A percentile compares a stretch with the other conserved stretches of the same genome.
phyloP scores from a whole-genome alignment of 1,140 invertebrate species.

The Eciton burchellii region DNA sequence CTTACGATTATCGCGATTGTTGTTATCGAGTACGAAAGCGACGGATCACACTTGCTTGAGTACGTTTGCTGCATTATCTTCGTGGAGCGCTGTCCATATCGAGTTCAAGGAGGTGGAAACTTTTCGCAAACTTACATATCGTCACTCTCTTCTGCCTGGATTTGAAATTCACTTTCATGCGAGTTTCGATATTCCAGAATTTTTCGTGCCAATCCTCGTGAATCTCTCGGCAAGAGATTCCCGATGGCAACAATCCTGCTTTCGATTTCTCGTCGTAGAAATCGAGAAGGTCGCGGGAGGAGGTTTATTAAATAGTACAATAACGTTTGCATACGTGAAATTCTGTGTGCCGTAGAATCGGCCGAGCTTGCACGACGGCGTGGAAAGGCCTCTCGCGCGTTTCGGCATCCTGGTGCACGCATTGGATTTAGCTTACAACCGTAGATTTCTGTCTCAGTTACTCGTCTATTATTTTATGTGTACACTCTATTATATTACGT shows the following conservation, averaged over 20 bases:
- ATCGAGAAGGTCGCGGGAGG: background rate
- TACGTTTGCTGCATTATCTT: slow-evolving; percentile 52
- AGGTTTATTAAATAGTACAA: slow-evolving; percentile 23
- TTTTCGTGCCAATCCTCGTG: background rate
- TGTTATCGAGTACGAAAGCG: slow-evolving; percentile 21
- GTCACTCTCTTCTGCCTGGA: slow-evolving; percentile 57
- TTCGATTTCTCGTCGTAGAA: slow-evolving; percentile 10
- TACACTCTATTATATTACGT: background rate
- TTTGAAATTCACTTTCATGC: slow-evolving; percentile 46
- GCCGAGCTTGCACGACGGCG: background rate
- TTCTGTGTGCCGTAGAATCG: slow-evolving; percentile 7
- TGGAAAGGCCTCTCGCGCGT: background rate
- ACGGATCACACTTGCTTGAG: slow-evolving; percentile 26
- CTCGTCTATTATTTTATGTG: background rate
- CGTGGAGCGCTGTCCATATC: slow-evolving; percentile 28
- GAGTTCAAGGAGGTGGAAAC: slow-evolving; percentile 74
- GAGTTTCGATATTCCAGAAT: slow-evolving; percentile 10
- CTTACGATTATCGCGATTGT: slow-evolving; percentile 1
- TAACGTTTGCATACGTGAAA: background rate
- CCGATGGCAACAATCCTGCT: slow-evolving; percentile 25
- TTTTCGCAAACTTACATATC: slow-evolving; percentile 27
- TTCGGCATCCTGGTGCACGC: background rate
- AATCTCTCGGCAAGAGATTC: background rate
- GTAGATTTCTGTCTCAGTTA: background rate
- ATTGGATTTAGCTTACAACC: background rate